Percentiles rank a stretch among this genome's conserved stretches.
These are phyloP conservation scores for Myiozetetes cayanensis DNA, from an alignment of 2,113 vertebrate species.

Conservation along the genomic window DNA sequence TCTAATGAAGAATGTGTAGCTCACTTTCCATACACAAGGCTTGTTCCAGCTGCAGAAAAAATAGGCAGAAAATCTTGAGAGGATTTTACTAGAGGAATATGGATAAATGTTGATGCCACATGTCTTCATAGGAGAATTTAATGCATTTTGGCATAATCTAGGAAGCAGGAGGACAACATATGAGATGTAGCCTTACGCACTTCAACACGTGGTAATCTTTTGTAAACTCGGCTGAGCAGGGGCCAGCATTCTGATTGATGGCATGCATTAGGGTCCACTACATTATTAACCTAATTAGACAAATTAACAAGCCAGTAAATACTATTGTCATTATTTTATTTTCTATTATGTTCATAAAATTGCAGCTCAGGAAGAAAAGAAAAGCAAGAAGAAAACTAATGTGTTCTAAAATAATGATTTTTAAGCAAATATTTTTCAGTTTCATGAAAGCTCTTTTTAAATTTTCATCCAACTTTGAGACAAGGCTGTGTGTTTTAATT, in stretches of 20 bases:
- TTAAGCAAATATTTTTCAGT: background rate
- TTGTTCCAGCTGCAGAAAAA: background rate
- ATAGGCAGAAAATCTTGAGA: background rate
- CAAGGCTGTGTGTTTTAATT: background rate
- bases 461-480: background rate
- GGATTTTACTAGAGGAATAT: background rate
- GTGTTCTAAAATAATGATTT: background rate
- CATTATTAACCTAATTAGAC: background rate
- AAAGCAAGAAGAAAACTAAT: background rate
- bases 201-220: background rate
- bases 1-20: background rate
- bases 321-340: background rate
- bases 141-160: background rate
- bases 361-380: background rate
- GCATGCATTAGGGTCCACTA: background rate
- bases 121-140: background rate
- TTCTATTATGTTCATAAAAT: background rate
- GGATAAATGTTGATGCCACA: background rate
- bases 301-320: background rate
- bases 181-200: background rate
- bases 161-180: background rate
- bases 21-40: background rate
- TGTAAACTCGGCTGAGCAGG: fast-evolving
- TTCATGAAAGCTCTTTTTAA: background rate
- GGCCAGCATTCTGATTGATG: background rate